Percentiles rank a stretch among this genome's conserved stretches.
phyloP scores from a whole-genome alignment of 1,140 invertebrate genomes.

The Odontomachus brunneus region DNA sequence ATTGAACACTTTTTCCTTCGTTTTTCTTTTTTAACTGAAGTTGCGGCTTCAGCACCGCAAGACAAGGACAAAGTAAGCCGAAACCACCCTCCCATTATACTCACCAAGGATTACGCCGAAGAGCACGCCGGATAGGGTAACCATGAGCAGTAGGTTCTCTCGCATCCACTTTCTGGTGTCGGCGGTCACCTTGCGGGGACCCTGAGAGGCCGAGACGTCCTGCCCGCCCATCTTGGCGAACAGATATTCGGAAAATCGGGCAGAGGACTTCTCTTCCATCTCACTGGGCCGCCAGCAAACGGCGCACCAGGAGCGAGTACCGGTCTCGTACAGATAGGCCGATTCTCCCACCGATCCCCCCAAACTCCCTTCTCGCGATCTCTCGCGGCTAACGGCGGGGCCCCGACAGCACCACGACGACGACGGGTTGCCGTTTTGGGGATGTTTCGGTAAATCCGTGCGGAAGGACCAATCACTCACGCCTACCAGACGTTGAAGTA shows the following conservation, averaged over 20 bases:
- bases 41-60: neutral
- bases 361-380: constrained; percentile 82
- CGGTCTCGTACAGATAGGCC: constrained; percentile 68
- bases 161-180: constrained; percentile 88
- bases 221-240: constrained; percentile 90
- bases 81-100: constrained; percentile 50
- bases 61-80: neutral
- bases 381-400: constrained; percentile 84
- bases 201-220: constrained; percentile 86
- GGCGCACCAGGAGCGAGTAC: constrained; percentile 65
- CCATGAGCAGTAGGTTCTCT: constrained; percentile 91
- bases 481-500: constrained; percentile 80
- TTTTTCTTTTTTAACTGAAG: neutral
- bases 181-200: constrained; percentile 88
- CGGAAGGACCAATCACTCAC: constrained; percentile 82
- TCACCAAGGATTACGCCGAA: constrained; percentile 91
- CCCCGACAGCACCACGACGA: constrained; percentile 84
- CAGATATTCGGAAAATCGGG: constrained; percentile 90
- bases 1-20: neutral
- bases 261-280: constrained; percentile 85
- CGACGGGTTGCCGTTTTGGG: constrained; percentile 86
- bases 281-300: constrained; percentile 76
- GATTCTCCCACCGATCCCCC: constrained; percentile 72
- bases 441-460: constrained; percentile 83
- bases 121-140: constrained; percentile 92